Evolutionary conservation across 1,140 invertebrate genomes (phyloP).

Genomic region (Eumaeus atala): DNA sequence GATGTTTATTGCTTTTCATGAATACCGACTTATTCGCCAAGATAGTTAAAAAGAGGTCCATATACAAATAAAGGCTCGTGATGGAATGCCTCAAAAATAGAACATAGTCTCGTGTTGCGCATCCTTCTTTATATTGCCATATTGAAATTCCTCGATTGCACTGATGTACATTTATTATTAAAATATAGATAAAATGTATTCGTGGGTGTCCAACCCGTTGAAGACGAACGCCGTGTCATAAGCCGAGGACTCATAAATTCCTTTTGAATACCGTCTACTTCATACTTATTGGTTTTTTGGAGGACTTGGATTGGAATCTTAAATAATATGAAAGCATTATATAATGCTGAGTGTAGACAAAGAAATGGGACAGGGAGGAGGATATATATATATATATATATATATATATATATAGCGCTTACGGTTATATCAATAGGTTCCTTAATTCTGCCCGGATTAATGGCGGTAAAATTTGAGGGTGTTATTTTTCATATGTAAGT

Average conservation of each 20-base stretch:
- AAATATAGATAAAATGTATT: neutral
- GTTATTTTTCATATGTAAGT: neutral
- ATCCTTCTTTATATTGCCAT: too few relatives aligned
- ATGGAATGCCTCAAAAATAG: too few relatives aligned
- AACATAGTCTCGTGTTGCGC: too few relatives aligned
- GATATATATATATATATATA: too few relatives aligned
- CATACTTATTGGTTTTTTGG: constrained; percentile 5
- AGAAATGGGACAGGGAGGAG: too few relatives aligned
- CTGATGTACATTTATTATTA: neutral
- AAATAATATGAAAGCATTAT: neutral
- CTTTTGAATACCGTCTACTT: neutral
- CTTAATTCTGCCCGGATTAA: neutral
- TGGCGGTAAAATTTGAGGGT: constrained; percentile 1
- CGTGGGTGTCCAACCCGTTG: neutral
- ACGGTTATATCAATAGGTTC: neutral
- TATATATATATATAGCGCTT: too few relatives aligned
- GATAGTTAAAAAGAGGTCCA: too few relatives aligned
- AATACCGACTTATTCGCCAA: too few relatives aligned
- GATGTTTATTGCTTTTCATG: too few relatives aligned
- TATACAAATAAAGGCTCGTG: too few relatives aligned
- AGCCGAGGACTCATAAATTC: constrained; percentile 1
- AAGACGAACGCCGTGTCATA: neutral
- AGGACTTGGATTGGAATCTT: constrained; percentile 1
- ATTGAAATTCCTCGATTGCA: too few relatives aligned
- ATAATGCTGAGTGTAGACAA: neutral